Evolutionary conservation across 2,888 invertebrate genomes (phyloP), one percentile per base, ranked within the genome.

Genomic region (Teleogryllus oceanicus): DNA sequence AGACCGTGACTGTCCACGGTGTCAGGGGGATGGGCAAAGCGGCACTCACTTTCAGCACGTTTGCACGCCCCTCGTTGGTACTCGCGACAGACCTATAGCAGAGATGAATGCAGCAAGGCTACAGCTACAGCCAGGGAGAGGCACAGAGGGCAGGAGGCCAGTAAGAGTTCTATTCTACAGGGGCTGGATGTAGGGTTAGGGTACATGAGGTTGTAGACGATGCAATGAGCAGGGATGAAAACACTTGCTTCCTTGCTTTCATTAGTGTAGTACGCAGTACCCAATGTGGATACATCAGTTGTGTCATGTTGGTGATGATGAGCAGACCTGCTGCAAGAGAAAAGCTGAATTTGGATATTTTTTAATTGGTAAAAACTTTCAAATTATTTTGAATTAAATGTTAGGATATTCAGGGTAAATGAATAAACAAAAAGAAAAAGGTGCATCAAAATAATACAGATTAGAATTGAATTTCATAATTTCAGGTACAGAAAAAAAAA

Each of bases 61-160:
- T 96, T 96, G 93, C 97, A 98, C 92, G 95, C 95, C 91, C 97
- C 97, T 90, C 97, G 95, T 94, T 96, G 95, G 94, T 94, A 97
- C 93, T 98, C 97, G 91, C 97, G 96, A 94, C 97, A 89, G 85
- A 89, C 89, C 89, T 89, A 86, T 82, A 82, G 82, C 81, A 82
- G 82, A 83, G 82, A 83, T 79, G 81, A 82, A 82, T 80, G 81
- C 82, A 82, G 83, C 83, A 83, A 81, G 81, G 81, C 82, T 95
- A 94, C 92, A 92, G 89, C 89, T 89, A 87, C 87, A 87, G 87
- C 87, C 87, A 87, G 87, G 87, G 87, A 86, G 86, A 50, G 37
- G 79, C 80, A 80, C 75, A 74, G 51, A 75, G 82, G 80, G 51
- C 50, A 74, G 79, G 75, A 74, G 62, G 80, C 74, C 74, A 78